Conservation (phyloP, 2,888 invertebrate genomes). For the Chironomus riparius region DNA sequence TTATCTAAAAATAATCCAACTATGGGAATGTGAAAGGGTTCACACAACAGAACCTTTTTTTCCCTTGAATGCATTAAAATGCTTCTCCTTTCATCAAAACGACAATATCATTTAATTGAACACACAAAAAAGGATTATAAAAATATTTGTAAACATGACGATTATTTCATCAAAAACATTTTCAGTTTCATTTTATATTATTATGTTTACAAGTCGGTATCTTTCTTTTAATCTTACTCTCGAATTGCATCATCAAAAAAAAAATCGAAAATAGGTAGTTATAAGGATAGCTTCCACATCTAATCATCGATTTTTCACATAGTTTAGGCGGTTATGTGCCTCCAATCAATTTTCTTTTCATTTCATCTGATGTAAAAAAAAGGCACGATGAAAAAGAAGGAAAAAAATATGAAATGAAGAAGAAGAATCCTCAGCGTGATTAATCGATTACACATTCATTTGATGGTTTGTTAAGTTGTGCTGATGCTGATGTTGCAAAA, state of each 20-base stretch:
- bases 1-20: too few relatives aligned
- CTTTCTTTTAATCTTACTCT: neutral
- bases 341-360: neutral
- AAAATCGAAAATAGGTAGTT: neutral
- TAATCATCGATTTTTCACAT: neutral
- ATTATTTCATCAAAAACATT: neutral
- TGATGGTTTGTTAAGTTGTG: slow-evolving; percentile 15
- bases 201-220: neutral
- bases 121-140: neutral
- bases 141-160: neutral
- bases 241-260: neutral
- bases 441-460: slow-evolving; percentile 20
- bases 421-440: slow-evolving; percentile 6
- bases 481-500: neutral
- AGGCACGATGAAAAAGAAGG: neutral
- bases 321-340: neutral
- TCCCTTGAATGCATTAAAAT: neutral
- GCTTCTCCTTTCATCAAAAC: neutral
- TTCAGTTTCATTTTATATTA: neutral
- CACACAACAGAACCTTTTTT: neutral
- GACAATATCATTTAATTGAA: neutral
- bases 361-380: neutral
- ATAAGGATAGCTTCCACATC: neutral
- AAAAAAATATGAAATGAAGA: neutral
- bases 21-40: too few relatives aligned